Evolutionary conservation across 2,113 vertebrate genomes (phyloP).

Genomic region (Python bivittatus): DNA sequence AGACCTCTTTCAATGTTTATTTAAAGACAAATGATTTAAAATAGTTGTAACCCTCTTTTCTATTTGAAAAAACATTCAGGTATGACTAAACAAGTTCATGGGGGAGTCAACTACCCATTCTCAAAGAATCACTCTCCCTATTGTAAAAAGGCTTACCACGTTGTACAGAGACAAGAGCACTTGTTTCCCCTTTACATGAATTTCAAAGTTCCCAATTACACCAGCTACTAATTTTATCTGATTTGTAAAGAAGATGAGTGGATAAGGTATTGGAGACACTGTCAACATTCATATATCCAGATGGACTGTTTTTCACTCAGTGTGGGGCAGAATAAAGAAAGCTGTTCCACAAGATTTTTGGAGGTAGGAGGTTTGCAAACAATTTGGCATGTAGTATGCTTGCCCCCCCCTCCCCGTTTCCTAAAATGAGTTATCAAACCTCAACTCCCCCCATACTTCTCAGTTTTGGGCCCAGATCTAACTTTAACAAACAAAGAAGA

Average conservation of each 20-base stretch:
- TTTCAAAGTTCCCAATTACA: not conserved
- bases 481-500: not conserved
- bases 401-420: not conserved
- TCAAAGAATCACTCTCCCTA: not conserved
- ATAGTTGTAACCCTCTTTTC: not conserved
- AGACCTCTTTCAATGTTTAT: too few species aligned
- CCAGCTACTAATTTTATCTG: not conserved
- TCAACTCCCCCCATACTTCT: not conserved
- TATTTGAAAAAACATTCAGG: not conserved
- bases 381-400: not conserved
- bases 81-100: not conserved
- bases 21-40: not conserved
- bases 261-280: not conserved
- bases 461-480: not conserved
- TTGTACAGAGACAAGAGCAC: not conserved
- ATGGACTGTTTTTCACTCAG: not conserved
- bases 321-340: not conserved
- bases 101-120: not conserved
- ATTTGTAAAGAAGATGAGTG: not conserved
- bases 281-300: not conserved
- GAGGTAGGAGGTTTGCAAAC: not conserved
- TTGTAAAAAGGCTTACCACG: not conserved
- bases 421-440: not conserved
- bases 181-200: not conserved
- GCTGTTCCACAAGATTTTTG: not conserved